Conservation (phyloP, 1,140 invertebrate genomes). For the Branchinecta lindahli region DNA sequence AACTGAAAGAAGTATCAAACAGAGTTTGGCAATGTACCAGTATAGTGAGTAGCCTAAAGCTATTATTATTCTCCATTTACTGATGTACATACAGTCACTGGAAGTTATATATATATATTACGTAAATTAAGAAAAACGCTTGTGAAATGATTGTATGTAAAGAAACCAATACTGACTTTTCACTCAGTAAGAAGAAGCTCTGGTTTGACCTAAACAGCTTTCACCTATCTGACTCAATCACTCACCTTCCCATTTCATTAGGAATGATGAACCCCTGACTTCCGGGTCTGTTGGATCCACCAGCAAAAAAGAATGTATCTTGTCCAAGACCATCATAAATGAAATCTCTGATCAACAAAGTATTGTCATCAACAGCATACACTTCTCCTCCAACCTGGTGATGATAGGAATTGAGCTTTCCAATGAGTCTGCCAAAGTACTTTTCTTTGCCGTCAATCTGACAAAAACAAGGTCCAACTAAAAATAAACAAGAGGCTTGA, state of each 20-base stretch:
- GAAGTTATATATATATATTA: too few relatives aligned
- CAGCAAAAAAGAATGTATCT: constrained; percentile 67
- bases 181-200: too few relatives aligned
- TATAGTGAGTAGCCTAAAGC: too few relatives aligned
- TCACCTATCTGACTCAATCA: constrained; percentile 21
- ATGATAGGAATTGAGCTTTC: constrained; percentile 77
- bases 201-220: not conserved
- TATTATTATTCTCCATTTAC: too few relatives aligned
- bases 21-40: too few relatives aligned
- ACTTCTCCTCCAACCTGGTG: constrained; percentile 74
- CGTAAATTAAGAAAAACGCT: too few relatives aligned
- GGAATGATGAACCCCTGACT: constrained; percentile 81
- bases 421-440: constrained; percentile 62
- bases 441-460: constrained; percentile 23
- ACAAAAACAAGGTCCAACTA: constrained; percentile 12
- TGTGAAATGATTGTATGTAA: too few relatives aligned
- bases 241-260: constrained; percentile 63
- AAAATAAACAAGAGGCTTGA: not conserved
- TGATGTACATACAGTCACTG: too few relatives aligned
- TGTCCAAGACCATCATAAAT: constrained; percentile 80
- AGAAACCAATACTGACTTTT: too few relatives aligned
- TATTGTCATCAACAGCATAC: constrained; percentile 75
- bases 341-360: constrained; percentile 61
- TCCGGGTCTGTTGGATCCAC: constrained; percentile 64
- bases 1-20: too few relatives aligned